Conservation (phyloP, 2,888 invertebrate genomes). For the Amorpha juglandis region DNA sequence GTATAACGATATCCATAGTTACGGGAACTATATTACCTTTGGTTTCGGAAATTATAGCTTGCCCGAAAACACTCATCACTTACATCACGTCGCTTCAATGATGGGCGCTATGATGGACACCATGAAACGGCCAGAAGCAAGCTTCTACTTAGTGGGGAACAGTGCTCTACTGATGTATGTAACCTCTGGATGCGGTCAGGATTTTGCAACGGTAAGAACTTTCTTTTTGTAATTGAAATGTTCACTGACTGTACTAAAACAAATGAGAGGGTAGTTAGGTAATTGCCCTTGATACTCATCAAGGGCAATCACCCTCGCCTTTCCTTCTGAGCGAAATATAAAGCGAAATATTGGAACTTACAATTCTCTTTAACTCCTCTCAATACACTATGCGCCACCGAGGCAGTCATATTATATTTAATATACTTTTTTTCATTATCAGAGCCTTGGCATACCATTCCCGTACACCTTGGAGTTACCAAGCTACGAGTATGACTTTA, state of each 20-base stretch:
- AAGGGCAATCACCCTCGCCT: too few species aligned
- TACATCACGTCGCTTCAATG: conserved; percentile 53
- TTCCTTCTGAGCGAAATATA: too few species aligned
- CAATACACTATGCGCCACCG: too few species aligned
- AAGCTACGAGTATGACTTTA: conserved; percentile 48
- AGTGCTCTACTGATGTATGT: conserved; percentile 53
- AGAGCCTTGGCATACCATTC: conserved; percentile 55
- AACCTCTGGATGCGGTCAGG: conserved; percentile 60
- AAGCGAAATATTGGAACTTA: too few species aligned
- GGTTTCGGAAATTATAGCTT: conserved; percentile 81
- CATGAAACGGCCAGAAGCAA: conserved; percentile 47
- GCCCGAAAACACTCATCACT: conserved; percentile 44
- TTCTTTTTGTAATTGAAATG: too few species aligned
- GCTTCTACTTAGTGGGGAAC: conserved; percentile 59
- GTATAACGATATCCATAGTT: conserved; percentile 87
- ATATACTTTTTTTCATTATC: conserved; percentile 12
- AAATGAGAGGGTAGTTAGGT: too few species aligned
- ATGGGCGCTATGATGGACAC: conserved; percentile 63
- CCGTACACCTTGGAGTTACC: conserved; percentile 62
- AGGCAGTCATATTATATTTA: too few species aligned
- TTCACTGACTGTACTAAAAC: too few species aligned
- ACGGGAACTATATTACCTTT: conserved; percentile 86
- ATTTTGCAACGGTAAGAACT: conserved; percentile 56
- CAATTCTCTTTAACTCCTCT: too few species aligned
- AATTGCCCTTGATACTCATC: too few species aligned